These are phyloP conservation scores for Drepanosiphum platanoidis DNA, from an alignment of 2,888 invertebrate genomes.

Conservation along the genomic window DNA sequence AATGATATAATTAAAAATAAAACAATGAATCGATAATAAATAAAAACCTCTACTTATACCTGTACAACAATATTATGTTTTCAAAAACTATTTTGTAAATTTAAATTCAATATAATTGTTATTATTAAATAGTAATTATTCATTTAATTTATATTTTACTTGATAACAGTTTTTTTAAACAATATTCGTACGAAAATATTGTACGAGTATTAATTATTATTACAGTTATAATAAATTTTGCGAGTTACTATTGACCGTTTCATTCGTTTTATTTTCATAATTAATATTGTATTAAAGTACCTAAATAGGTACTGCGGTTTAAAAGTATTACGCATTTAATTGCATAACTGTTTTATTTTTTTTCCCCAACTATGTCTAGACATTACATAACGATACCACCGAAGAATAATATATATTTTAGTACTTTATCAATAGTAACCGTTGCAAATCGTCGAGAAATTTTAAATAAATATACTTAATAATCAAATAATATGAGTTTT, in stretches of 20 bases:
- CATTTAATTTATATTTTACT: no score
- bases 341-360: neutral
- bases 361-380: neutral
- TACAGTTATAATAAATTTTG: neutral
- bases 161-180: no score
- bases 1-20: no score
- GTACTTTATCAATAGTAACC: neutral
- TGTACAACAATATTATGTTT: neutral
- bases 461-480: neutral
- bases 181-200: neutral
- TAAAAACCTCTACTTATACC: no score
- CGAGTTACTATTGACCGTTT: no score
- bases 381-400: neutral
- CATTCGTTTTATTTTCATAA: neutral
- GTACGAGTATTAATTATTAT: neutral
- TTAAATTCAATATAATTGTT: neutral
- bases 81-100: neutral
- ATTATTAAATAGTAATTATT: neutral
- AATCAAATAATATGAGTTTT: neutral
- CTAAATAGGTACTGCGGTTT: neutral
- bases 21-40: no score
- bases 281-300: neutral
- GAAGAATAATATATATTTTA: neutral
- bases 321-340: conserved; percentile 1
- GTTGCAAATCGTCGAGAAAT: neutral